phyloP scores from a whole-genome alignment of 2,888 invertebrate species.

The Byasa hedistus region DNA sequence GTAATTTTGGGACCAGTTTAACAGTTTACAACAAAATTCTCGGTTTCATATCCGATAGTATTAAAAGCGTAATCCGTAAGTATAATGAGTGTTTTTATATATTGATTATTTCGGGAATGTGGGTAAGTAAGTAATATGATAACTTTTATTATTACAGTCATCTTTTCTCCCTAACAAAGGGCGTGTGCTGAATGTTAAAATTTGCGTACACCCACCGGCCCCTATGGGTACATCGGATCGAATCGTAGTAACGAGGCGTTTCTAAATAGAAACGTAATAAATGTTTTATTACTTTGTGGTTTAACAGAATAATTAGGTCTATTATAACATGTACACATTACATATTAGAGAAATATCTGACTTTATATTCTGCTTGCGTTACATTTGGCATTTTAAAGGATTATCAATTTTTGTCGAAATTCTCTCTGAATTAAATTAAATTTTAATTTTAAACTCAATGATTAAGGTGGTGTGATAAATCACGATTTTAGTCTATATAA shows the following conservation, averaged over 20 bases:
- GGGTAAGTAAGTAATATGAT: neutral
- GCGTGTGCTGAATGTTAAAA: conserved; percentile 15
- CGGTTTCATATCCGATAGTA: too few species aligned
- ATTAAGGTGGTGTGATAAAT: too few species aligned
- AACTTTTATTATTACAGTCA: conserved; percentile 3
- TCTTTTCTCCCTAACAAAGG: conserved; percentile 5
- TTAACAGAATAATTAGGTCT: neutral
- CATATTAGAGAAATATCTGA: neutral
- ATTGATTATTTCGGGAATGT: neutral
- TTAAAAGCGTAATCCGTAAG: too few species aligned
- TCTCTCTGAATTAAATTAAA: too few species aligned
- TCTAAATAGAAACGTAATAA: conserved; percentile 17
- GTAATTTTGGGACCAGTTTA: too few species aligned
- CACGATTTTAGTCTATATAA: too few species aligned
- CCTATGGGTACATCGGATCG: conserved; percentile 3
- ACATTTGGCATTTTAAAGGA: too few species aligned
- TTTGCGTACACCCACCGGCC: conserved; percentile 21
- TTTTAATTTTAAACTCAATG: too few species aligned
- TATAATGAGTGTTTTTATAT: neutral
- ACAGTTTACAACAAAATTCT: too few species aligned
- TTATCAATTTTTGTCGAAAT: too few species aligned
- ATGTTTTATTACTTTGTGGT: conserved; percentile 19
- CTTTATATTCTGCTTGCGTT: neutral
- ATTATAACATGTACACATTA: neutral
- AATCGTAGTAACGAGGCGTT: conserved; percentile 25